Conservation (phyloP, 2,888 invertebrate genomes). For the Noctua fimbriata region DNA sequence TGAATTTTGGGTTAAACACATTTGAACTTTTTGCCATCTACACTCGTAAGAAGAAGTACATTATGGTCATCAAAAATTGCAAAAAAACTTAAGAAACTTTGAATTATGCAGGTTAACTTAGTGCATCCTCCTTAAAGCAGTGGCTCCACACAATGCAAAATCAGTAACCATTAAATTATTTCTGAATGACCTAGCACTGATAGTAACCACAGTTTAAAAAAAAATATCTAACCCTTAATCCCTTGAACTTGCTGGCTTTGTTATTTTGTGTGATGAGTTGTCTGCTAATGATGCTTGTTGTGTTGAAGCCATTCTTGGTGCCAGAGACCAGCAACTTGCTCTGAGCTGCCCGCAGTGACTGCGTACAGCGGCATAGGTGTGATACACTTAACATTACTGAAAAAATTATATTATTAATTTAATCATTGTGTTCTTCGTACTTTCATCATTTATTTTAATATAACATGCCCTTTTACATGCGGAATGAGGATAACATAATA, state of each 20-base stretch:
- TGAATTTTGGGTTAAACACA: too few species aligned
- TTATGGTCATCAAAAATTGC: too few species aligned
- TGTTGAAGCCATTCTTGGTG: constrained; percentile 70
- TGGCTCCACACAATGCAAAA: too few species aligned
- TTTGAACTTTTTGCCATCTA: too few species aligned
- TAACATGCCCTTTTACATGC: neutral
- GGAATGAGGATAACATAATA: neutral
- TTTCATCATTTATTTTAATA: neutral
- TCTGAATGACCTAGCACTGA: neutral
- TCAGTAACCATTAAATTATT: neutral
- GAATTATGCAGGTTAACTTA: too few species aligned
- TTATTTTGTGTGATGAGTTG: constrained; percentile 76
- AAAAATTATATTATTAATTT: constrained; percentile 6
- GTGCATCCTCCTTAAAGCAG: too few species aligned
- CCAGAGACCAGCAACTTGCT: constrained; percentile 73
- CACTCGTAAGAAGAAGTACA: too few species aligned
- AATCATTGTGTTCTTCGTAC: neutral
- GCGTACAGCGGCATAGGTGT: constrained; percentile 80
- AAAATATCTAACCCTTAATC: constrained; percentile 48
- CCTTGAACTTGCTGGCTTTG: constrained; percentile 69
- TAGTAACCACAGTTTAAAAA: neutral
- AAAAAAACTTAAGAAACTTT: too few species aligned
- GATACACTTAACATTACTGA: constrained; percentile 82
- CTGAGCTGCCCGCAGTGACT: constrained; percentile 72
- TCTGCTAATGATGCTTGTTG: constrained; percentile 71